phyloP scores from a whole-genome alignment of 2,888 invertebrate species.

The Hoplodrina ambigua region DNA sequence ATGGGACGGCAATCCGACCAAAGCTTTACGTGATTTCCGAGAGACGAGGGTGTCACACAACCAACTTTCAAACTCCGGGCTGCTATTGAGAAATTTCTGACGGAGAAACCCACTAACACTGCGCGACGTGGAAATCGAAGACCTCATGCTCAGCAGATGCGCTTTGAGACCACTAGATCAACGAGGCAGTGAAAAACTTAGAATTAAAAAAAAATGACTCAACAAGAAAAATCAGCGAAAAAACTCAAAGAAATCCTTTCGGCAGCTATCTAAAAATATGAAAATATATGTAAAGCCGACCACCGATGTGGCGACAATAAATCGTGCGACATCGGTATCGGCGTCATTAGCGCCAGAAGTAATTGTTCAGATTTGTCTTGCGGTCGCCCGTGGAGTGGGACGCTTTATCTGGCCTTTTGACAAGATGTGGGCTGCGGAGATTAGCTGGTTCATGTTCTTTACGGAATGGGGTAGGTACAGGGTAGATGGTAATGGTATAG shows the following conservation, averaged over 20 bases:
- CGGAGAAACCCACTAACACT: too few relatives aligned
- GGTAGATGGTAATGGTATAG: not conserved
- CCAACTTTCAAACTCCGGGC: too few relatives aligned
- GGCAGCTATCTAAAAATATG: conserved; percentile 79
- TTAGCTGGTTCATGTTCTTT: conserved; percentile 52
- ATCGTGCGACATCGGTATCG: conserved; percentile 83
- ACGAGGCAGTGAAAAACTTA: too few relatives aligned
- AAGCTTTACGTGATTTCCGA: too few relatives aligned
- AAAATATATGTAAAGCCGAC: conserved; percentile 86
- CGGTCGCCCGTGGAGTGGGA: conserved; percentile 73
- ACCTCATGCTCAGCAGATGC: too few relatives aligned
- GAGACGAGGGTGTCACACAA: too few relatives aligned
- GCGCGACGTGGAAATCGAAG: too few relatives aligned
- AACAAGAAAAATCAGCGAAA: conserved; percentile 60
- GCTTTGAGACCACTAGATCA: too few relatives aligned
- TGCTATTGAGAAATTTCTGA: too few relatives aligned
- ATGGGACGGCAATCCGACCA: too few relatives aligned
- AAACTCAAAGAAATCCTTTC: conserved; percentile 75
- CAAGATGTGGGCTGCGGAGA: conserved; percentile 77
- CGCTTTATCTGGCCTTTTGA: conserved; percentile 76
- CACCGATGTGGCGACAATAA: conserved; percentile 83
- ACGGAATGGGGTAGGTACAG: conserved; percentile 13
- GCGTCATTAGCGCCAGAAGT: conserved; percentile 85
- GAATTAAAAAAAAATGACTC: conserved; percentile 20
- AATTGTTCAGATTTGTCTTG: conserved; percentile 86